Percentiles rank a stretch among this genome's conserved stretches.
These are phyloP conservation scores for Muraenolepis orangiensis DNA, from an alignment of 2,797 vertebrate genomes.

Conservation along the genomic window DNA sequence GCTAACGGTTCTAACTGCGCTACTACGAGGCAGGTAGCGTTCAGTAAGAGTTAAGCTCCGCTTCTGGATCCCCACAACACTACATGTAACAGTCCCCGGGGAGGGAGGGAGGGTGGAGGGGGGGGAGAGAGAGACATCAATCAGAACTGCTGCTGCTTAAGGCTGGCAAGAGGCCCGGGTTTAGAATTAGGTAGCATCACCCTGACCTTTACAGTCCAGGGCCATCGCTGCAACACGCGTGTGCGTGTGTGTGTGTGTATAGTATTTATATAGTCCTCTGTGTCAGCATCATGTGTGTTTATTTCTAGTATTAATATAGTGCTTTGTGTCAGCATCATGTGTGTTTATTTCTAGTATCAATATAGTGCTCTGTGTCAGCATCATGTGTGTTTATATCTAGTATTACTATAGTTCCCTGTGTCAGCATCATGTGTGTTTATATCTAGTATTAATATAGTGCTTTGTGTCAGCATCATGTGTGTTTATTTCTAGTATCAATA, in stretches of 20 bases:
- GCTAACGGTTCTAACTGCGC: background rate
- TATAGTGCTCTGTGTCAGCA: slow-evolving; percentile 16
- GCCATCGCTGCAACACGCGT: slow-evolving; percentile 20
- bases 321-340: slow-evolving; percentile 19
- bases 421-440: slow-evolving; percentile 32
- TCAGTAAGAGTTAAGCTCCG: background rate
- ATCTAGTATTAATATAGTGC: slow-evolving; percentile 24
- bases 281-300: slow-evolving; percentile 27
- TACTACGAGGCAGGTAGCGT: background rate
- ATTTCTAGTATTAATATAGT: slow-evolving; percentile 29
- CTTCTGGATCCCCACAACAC: slow-evolving; percentile 43
- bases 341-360: slow-evolving; percentile 10
- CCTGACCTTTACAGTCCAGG: slow-evolving; percentile 27
- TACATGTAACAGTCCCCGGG: slow-evolving; percentile 72
- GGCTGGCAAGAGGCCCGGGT: slow-evolving; percentile 44
- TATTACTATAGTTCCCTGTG: slow-evolving; percentile 26
- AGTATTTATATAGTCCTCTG: no score
- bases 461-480: slow-evolving; percentile 15
- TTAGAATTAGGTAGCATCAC: slow-evolving; percentile 20
- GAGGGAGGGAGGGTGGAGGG: no score
- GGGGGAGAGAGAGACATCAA: slow-evolving; percentile 73
- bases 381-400: slow-evolving; percentile 37
- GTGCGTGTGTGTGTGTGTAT: slow-evolving; percentile 35
- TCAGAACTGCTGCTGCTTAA: slow-evolving; percentile 73
- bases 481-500: background rate